Conservation (phyloP, 2,113 vertebrate species). For the Myiozetetes cayanensis region DNA sequence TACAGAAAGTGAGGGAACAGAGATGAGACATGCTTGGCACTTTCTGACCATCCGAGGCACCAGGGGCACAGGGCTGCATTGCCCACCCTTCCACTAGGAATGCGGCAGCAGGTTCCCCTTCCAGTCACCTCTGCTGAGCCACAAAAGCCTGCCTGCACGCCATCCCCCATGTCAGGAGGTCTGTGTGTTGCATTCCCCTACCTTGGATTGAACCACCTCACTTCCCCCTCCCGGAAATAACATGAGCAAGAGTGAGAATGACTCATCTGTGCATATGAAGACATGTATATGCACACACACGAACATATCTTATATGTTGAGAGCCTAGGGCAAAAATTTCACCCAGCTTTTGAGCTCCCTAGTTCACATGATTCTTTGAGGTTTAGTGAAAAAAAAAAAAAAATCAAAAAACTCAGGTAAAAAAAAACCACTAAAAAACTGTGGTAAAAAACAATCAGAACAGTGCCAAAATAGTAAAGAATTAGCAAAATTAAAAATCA, state of each 20-base stretch:
- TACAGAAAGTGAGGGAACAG: slow-evolving; percentile 2
- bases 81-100: not conserved
- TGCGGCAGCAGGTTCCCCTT: not conserved
- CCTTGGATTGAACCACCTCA: slow-evolving; percentile 29
- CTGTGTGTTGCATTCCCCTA: not conserved
- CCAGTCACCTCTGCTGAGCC: not conserved
- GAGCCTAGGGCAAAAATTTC: slow-evolving; percentile 25
- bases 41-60: not conserved
- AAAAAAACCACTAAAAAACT: not conserved
- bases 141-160: not conserved
- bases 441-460: not conserved
- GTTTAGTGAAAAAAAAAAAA: not conserved
- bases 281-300: slow-evolving; percentile 28
- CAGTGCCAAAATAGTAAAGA: not conserved
- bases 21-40: not conserved
- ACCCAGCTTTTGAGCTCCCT: slow-evolving; percentile 1
- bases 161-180: not conserved
- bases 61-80: not conserved
- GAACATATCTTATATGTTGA: not conserved
- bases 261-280: slow-evolving; percentile 53
- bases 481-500: not conserved
- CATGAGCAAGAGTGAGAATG: slow-evolving; percentile 40
- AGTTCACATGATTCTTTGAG: not conserved
- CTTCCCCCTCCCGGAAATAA: slow-evolving; percentile 59
- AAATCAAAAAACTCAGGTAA: not conserved